Conservation (phyloP, 2,888 invertebrate species). For the Cosmia trapezina region DNA sequence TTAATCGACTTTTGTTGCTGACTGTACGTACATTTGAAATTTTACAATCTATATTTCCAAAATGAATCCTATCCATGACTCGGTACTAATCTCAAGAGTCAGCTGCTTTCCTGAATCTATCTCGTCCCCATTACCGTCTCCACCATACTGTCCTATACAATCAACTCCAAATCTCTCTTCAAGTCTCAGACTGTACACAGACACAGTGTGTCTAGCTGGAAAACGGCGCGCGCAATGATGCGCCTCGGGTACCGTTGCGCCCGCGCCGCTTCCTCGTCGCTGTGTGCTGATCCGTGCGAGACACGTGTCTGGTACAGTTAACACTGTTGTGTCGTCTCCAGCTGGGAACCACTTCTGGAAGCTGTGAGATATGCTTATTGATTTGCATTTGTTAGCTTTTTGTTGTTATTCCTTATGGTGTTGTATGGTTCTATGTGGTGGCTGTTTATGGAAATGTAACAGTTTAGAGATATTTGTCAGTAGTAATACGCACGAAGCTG, state of each 20-base stretch:
- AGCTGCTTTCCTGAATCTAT: neutral
- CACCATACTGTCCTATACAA: neutral
- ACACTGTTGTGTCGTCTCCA: constrained; percentile 41
- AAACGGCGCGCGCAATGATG: constrained; percentile 35
- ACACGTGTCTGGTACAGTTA: constrained; percentile 48
- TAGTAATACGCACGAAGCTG: neutral
- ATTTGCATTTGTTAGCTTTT: constrained; percentile 24
- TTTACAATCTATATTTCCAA: no score
- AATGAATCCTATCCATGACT: no score
- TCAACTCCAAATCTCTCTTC: neutral
- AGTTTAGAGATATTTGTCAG: constrained; percentile 17
- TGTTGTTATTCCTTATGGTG: constrained; percentile 14
- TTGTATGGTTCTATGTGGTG: neutral
- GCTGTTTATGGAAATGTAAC: constrained; percentile 3
- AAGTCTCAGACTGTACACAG: constrained; percentile 21
- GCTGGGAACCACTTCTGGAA: constrained; percentile 29
- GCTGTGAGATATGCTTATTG: constrained; percentile 46
- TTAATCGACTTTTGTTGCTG: no score
- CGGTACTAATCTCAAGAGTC: no score
- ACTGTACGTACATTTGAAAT: no score
- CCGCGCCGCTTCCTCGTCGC: constrained; percentile 27
- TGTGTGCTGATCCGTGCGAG: constrained; percentile 35
- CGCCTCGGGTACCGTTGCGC: constrained; percentile 46
- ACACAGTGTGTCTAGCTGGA: constrained; percentile 44
- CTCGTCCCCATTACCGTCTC: neutral